Base-by-base conservation (phyloP, 2,888 invertebrate species). In the Melipona bicolor region DNA sequence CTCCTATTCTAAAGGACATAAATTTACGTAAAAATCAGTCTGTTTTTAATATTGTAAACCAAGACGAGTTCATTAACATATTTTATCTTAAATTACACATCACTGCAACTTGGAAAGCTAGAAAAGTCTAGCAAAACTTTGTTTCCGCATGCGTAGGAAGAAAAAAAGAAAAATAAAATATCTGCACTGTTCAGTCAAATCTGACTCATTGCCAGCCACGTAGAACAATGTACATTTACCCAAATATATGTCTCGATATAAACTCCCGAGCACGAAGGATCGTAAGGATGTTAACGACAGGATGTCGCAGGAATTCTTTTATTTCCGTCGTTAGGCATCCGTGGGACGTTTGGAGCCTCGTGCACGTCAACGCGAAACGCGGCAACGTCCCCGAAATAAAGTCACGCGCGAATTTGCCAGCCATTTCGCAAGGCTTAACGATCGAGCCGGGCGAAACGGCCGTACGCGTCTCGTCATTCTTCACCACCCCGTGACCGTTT, bases 401-500 rank as follows among this genome's bases (percentile, higher is more conserved):
- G 80, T 75, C 78, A 81, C 84, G 82, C 72, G 52, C 67, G 73
- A 88, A 77, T 77, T 67, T 70, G 56, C 68, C 77, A 21, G 59
- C 54, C 54, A 36, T 64, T 79, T 76, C 73, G 74, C 59, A 27
- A 73, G 69, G 70, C 68, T 81, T 84, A 84, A 89, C 84, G 89
- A 84, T 84, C 74, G 74, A 64, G 76, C 52, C 52, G 70, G 67
- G 62, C 79, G 79, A 61, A 88, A 88, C 77, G 65, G 64, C 77
- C 72, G 79, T 81, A 82, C 81, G 76, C 75, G 81, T 79, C 81
- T 69, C 61, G 56, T 79, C 85, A 77, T 87, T 79, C 73, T 74
- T 88, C 78, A 79, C 81, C 79, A 64, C 75, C 74, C 72, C 78
- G 68, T 74, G 73, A 52, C 81, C 79, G 86, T 87, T 82, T 84